phyloP scores from a whole-genome alignment of 2,113 vertebrate species.

The Tamias sibiricus region DNA sequence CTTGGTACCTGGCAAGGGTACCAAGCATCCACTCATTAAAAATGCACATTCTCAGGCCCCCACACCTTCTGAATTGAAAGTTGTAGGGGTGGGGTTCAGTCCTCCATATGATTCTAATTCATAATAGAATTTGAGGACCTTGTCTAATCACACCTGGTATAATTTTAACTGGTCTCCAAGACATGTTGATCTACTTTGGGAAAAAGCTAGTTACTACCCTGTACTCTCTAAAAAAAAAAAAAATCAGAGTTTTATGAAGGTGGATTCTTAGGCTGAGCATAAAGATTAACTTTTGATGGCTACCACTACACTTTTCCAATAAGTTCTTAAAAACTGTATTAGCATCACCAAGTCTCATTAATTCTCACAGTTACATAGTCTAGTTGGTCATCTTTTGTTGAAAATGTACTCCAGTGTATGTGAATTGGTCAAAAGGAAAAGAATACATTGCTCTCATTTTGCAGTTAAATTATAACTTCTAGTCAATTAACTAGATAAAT shows the following conservation, averaged over 20 bases:
- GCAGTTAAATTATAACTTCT: not conserved
- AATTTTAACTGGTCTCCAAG: not conserved
- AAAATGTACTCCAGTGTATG: not conserved
- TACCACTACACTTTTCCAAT: not conserved
- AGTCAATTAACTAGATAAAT: slow-evolving; percentile 7
- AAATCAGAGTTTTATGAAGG: not conserved
- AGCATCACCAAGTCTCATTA: not conserved
- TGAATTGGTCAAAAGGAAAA: not conserved
- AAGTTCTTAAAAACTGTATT: not conserved
- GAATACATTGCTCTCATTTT: not conserved
- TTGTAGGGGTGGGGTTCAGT: not conserved
- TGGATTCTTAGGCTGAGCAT: not conserved
- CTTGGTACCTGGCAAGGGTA: no score
- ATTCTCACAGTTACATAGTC: not conserved
- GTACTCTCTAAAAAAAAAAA: not conserved
- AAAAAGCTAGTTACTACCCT: not conserved
- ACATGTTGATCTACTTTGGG: not conserved
- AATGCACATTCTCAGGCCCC: not conserved
- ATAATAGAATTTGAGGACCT: not conserved
- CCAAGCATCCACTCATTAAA: no score
- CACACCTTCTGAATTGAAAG: not conserved
- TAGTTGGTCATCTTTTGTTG: not conserved
- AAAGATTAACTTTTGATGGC: not conserved
- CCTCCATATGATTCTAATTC: not conserved
- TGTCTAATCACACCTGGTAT: not conserved